phyloP scores from a whole-genome alignment of 2,888 invertebrate species.

The Ypsolopha sequella region DNA sequence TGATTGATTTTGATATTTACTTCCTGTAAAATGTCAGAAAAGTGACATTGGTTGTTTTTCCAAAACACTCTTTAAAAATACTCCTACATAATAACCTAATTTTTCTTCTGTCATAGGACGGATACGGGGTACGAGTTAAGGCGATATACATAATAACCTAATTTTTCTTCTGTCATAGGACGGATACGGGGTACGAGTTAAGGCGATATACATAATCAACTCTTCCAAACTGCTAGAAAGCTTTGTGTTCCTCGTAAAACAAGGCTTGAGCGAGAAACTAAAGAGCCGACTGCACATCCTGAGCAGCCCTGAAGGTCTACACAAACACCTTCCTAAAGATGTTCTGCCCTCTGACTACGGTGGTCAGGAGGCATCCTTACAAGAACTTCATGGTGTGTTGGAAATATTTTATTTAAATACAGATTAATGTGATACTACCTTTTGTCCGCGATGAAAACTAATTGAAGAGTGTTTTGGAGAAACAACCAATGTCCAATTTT shows the following conservation, averaged over 20 bases:
- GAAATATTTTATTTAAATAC: slow-evolving; percentile 27
- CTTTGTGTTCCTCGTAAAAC: slow-evolving; percentile 35
- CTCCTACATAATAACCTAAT: no score
- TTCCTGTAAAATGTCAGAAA: no score
- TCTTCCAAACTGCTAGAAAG: slow-evolving; percentile 39
- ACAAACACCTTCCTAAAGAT: slow-evolving; percentile 19
- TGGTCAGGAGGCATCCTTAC: slow-evolving; percentile 19
- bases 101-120: slow-evolving; percentile 27
- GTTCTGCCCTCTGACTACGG: slow-evolving; percentile 32
- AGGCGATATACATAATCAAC: slow-evolving; percentile 43
- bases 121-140: slow-evolving; percentile 37
- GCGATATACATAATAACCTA: slow-evolving; percentile 20
- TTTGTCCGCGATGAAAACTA: no score
- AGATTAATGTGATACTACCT: no score
- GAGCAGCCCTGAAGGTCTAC: slow-evolving; percentile 16
- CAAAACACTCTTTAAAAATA: no score
- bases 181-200: slow-evolving; percentile 37
- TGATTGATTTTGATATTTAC: no score
- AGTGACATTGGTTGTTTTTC: no score
- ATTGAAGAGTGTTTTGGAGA: no score
- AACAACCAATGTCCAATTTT: no score
- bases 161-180: slow-evolving; percentile 24
- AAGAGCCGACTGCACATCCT: slow-evolving; percentile 17
- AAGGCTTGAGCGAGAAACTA: slow-evolving; percentile 26
- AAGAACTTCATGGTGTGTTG: slow-evolving; percentile 11